Evolutionary conservation across 2,888 invertebrate species (phyloP), one percentile per base, ranked within the genome.

Genomic region (Metopia argyrocephala): DNA sequence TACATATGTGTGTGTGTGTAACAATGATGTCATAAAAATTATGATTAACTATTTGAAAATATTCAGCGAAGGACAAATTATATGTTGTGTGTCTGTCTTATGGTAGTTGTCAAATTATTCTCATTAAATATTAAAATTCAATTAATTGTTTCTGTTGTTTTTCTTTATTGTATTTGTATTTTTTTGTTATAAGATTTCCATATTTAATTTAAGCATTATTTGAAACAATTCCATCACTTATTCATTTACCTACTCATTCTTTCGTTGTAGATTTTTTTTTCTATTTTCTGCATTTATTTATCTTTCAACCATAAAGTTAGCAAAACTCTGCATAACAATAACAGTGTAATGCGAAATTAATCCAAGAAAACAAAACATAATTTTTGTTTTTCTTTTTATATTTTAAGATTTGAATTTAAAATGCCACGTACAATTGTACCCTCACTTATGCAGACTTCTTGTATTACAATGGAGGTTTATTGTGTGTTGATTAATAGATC

Each of bases 401-500:
- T 28, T 38, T 66, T 46, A 46, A 74, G 48, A 79, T 68, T 64
- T 79, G 23, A 57, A 69, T 69, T 62, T 68, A 46, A 76, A 76
- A 68, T 62, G 27, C 80, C 52, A 71, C 21, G 15, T 50, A 76
- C 48, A 38, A 15, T 56, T n/a, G 21, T 25, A 65, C 59, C 69
- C 50, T 65, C 52, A 65, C 5, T 23, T 28, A 61, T 18, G 21
- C 28, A n/a, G 57, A 23, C 75, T 76, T 73, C 80, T 78, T 71
- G 31, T 68, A 76, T 79, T 73, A 79, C 76, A 79, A 76, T 73
- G 73, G 70, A 65, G 78, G 70, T 78, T 78, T 69, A 66, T 66
- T 71, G 48, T n/a, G n/a, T 81, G 74, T 74, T 80, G 82, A 82
- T 82, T 82, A 82, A 82, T 79, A 68, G 76, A 50, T 81, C 59